Percentiles rank a stretch among this genome's conserved stretches.
phyloP scores from a whole-genome alignment of 2,888 invertebrate genomes.

The Pyrgus malvae region DNA sequence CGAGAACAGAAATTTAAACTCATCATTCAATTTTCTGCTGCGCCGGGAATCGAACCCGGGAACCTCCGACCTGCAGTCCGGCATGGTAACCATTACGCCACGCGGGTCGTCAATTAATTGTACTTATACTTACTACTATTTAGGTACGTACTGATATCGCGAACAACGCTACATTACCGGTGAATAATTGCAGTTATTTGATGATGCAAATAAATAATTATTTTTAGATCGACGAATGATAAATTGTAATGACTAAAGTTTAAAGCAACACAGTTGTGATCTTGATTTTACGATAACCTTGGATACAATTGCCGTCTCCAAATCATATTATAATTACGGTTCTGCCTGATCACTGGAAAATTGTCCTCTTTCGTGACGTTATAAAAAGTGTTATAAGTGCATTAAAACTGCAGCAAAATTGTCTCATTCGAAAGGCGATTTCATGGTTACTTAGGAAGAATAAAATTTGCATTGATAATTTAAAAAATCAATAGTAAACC shows the following conservation, averaged over 20 bases:
- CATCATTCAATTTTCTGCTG: too few relatives aligned
- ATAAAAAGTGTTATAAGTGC: neutral
- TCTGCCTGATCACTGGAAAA: conserved; percentile 7
- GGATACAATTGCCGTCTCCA: conserved; percentile 12
- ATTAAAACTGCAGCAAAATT: neutral
- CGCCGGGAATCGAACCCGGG: too few relatives aligned
- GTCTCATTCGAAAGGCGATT: too few relatives aligned
- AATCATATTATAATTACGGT: conserved; percentile 8
- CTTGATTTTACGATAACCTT: conserved; percentile 15
- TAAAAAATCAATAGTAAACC: too few relatives aligned
- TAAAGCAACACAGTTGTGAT: conserved; percentile 10
- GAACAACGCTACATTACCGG: neutral
- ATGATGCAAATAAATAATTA: conserved; percentile 13
- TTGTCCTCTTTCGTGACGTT: conserved; percentile 1
- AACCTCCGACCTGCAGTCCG: too few relatives aligned
- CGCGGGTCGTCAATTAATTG: too few relatives aligned
- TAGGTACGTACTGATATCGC: too few relatives aligned
- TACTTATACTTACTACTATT: too few relatives aligned
- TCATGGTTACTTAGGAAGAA: too few relatives aligned
- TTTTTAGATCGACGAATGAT: conserved; percentile 3
- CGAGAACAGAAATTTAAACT: too few relatives aligned
- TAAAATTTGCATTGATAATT: too few relatives aligned
- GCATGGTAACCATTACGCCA: too few relatives aligned
- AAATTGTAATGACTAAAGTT: conserved; percentile 4
- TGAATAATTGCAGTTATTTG: conserved; percentile 12